These are phyloP conservation scores for Anomalospiza imberbis DNA, from an alignment of 2,797 vertebrate species.

Conservation along the genomic window DNA sequence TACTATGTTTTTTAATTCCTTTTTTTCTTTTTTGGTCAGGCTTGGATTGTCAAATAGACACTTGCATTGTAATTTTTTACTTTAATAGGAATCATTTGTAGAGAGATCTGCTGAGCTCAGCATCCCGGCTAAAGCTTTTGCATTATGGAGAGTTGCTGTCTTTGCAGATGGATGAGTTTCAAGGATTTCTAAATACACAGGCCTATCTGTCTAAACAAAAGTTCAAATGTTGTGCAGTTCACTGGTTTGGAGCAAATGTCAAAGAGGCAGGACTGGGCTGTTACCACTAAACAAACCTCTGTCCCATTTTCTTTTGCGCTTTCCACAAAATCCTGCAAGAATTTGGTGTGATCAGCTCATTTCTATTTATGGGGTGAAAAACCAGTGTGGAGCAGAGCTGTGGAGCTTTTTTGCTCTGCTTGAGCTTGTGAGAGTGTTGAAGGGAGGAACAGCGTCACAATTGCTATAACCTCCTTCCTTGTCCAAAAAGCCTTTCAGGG, in stretches of 20 bases:
- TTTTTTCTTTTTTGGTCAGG: slow-evolving; percentile 14
- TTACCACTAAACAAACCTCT: slow-evolving; percentile 31
- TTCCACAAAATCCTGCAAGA: not conserved
- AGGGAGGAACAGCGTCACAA: not conserved
- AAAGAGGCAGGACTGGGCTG: slow-evolving; percentile 13
- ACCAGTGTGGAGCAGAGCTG: not conserved
- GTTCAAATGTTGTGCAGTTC: slow-evolving; percentile 57
- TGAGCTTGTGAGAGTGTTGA: not conserved
- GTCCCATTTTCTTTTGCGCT: not conserved
- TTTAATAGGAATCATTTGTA: slow-evolving; percentile 63
- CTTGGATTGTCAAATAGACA: slow-evolving; percentile 51
- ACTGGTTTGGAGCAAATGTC: slow-evolving; percentile 56
- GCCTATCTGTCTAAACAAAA: slow-evolving; percentile 60
- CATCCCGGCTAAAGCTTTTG: slow-evolving; percentile 30
- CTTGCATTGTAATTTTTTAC: slow-evolving; percentile 62
- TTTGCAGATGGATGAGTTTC: slow-evolving; percentile 61
- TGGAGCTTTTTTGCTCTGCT: not conserved
- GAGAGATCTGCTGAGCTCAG: slow-evolving; percentile 61
- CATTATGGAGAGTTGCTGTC: slow-evolving; percentile 56
- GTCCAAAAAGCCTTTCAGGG: not conserved
- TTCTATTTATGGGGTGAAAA: slow-evolving; percentile 22
- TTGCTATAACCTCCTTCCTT: not conserved
- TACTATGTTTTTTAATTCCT: slow-evolving; percentile 1
- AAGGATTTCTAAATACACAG: slow-evolving; percentile 61
- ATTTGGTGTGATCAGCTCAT: not conserved